phyloP scores from a whole-genome alignment of 2,888 invertebrate genomes.

The Ichneumoninae sp. region DNA sequence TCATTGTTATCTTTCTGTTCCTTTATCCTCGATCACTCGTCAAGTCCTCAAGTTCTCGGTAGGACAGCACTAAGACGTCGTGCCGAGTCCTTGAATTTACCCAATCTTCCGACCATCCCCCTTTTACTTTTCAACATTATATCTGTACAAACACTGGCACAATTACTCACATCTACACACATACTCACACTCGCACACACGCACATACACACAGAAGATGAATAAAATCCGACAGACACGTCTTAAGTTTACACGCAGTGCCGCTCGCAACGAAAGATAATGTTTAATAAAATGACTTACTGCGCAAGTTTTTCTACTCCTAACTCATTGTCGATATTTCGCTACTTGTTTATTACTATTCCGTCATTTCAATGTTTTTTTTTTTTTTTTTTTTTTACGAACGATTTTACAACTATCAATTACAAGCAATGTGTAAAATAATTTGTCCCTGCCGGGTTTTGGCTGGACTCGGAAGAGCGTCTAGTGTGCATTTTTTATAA shows the following conservation, averaged over 20 bases:
- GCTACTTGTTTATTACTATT: slow-evolving; percentile 22
- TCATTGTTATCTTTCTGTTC: slow-evolving; percentile 9
- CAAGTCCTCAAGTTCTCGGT: not conserved
- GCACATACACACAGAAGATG: slow-evolving; percentile 6
- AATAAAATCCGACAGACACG: slow-evolving; percentile 48
- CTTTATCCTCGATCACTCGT: slow-evolving; percentile 7
- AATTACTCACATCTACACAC: not conserved
- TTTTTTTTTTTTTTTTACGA: slow-evolving; percentile 12
- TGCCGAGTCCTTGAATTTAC: slow-evolving; percentile 30
- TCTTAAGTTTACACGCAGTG: slow-evolving; percentile 60
- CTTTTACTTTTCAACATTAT: not conserved
- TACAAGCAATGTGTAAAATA: slow-evolving; percentile 30
- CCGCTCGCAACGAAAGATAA: slow-evolving; percentile 62
- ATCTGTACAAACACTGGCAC: slow-evolving; percentile 16
- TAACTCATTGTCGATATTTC: slow-evolving; percentile 61
- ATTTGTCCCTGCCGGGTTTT: slow-evolving; percentile 44
- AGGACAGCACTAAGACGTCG: slow-evolving; percentile 9
- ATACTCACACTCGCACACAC: not conserved
- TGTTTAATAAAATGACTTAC: slow-evolving; percentile 53
- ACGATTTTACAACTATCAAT: slow-evolving; percentile 20
- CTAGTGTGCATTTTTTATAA: slow-evolving; percentile 52
- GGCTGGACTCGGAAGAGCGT: slow-evolving; percentile 53
- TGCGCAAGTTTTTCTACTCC: slow-evolving; percentile 57
- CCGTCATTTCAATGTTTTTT: slow-evolving; percentile 33
- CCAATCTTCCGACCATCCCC: not conserved